Conservation (phyloP, 2,888 invertebrate genomes). For the Baronia brevicornis region DNA sequence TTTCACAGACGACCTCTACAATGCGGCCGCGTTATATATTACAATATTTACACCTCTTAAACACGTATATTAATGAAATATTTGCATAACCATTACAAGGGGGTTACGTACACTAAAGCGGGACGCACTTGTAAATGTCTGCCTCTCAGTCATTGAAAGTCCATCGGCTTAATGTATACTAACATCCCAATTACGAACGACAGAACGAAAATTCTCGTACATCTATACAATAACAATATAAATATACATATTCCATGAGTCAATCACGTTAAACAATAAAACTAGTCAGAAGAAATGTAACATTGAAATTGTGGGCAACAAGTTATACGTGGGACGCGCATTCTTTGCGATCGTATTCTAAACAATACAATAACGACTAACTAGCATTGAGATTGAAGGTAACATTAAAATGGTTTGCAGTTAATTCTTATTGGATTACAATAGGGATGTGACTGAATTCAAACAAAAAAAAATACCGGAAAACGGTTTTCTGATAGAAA, state of each 20-base stretch:
- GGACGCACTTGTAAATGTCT: slow-evolving; percentile 49
- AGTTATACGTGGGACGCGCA: slow-evolving; percentile 42
- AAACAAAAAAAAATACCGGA: too few species aligned
- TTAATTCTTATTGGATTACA: slow-evolving; percentile 6
- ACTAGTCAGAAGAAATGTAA: slow-evolving; percentile 65
- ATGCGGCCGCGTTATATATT: slow-evolving; percentile 64
- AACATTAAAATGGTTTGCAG: slow-evolving; percentile 13
- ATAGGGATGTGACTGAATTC: slow-evolving; percentile 7
- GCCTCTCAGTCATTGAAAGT: slow-evolving; percentile 70
- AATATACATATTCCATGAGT: slow-evolving; percentile 56
- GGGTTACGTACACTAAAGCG: slow-evolving; percentile 53
- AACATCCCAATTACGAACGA: slow-evolving; percentile 64
- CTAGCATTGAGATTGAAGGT: slow-evolving; percentile 12
- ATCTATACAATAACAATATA: slow-evolving; percentile 69
- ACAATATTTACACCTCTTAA: slow-evolving; percentile 73
- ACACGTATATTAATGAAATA: slow-evolving; percentile 52
- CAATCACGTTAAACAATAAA: slow-evolving; percentile 61
- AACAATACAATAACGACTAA: slow-evolving; percentile 16
- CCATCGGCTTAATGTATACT: slow-evolving; percentile 67
- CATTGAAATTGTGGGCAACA: slow-evolving; percentile 58
- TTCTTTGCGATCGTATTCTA: slow-evolving; percentile 29
- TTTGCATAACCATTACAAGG: slow-evolving; percentile 39
- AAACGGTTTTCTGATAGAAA: too few species aligned
- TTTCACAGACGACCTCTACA: slow-evolving; percentile 70
- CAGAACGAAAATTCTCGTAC: slow-evolving; percentile 57